Evolutionary conservation across 2,113 vertebrate genomes (phyloP).

Genomic region (Sprattus sprattus): DNA sequence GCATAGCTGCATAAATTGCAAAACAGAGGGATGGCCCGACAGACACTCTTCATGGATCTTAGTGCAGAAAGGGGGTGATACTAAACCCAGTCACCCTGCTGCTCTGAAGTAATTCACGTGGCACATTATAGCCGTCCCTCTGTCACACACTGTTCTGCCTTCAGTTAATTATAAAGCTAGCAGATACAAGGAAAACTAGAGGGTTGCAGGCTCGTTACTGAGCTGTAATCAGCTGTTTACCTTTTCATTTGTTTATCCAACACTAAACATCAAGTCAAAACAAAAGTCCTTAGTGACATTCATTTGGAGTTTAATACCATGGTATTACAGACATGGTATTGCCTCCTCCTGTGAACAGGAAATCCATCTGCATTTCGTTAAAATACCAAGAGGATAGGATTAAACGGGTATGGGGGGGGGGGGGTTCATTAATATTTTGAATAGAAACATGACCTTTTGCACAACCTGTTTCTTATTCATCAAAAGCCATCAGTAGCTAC

Average conservation of each 20-base stretch:
- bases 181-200: background rate
- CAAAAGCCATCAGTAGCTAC: conserved; percentile 52
- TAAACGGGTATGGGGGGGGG: conserved; percentile 46
- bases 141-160: background rate
- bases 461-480: conserved; percentile 61
- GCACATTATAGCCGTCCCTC: background rate
- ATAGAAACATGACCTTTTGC: conserved; percentile 69
- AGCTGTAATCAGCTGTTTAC: conserved; percentile 2
- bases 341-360: background rate
- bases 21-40: background rate
- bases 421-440: conserved; percentile 59
- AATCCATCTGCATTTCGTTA: conserved; percentile 24
- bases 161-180: background rate
- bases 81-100: background rate
- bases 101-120: background rate
- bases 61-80: background rate
- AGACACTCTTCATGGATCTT: background rate
- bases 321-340: background rate
- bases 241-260: background rate
- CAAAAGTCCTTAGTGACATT: background rate
- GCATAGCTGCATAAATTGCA: background rate
- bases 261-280: background rate
- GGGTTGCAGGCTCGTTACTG: background rate
- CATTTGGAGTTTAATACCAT: background rate
- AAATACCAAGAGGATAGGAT: conserved; percentile 61